These are phyloP conservation scores for Prolemur simus DNA, from an alignment of 2,113 vertebrate species.

Conservation along the genomic window DNA sequence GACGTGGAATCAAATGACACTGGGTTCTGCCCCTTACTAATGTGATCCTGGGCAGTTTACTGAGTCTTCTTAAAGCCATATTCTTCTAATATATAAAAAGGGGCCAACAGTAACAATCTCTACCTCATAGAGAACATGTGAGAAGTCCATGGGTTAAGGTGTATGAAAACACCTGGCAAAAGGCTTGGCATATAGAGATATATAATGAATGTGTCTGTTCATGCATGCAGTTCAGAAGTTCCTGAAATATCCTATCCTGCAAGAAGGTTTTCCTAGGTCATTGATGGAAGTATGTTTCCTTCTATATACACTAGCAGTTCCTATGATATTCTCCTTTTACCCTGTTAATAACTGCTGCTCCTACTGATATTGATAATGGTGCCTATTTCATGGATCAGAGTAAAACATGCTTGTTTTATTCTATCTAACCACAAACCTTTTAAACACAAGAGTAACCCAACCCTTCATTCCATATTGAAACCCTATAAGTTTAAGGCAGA, in stretches of 20 bases:
- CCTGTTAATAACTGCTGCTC: not conserved
- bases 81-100: not conserved
- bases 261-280: not conserved
- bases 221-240: constrained; percentile 5
- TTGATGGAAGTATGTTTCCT: constrained; percentile 26
- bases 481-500: not conserved
- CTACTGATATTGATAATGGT: not conserved
- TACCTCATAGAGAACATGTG: not conserved
- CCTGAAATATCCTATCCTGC: constrained; percentile 14
- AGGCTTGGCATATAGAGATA: not conserved
- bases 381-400: not conserved
- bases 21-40: not conserved
- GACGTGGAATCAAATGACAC: constrained; percentile 8
- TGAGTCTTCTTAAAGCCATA: not conserved
- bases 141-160: not conserved
- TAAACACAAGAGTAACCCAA: not conserved
- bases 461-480: constrained; percentile 6
- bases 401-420: constrained; percentile 14
- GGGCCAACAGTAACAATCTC: constrained; percentile 6
- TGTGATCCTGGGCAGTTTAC: not conserved
- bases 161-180: not conserved
- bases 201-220: not conserved
- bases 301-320: not conserved
- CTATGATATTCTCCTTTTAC: constrained; percentile 10
- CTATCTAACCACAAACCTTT: not conserved